A percentile compares a stretch with the other conserved stretches of the same genome.
Evolutionary conservation across 92 coral and sea anemone species (phyloP).

Genomic region (Ricordea florida): DNA sequence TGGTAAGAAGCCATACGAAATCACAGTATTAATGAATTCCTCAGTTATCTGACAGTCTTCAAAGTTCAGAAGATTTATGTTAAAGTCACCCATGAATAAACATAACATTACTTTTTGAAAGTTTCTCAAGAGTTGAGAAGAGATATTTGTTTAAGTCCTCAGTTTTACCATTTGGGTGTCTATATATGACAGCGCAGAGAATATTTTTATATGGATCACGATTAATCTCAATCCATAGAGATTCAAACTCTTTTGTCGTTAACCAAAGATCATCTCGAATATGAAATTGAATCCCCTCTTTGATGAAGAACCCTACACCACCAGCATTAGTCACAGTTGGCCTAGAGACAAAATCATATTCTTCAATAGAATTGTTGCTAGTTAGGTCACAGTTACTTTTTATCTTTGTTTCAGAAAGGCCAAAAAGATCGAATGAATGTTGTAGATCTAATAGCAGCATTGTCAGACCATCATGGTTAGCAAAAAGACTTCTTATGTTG

Average conservation of each 20-base stretch:
- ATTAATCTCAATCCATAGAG: constrained; percentile 10
- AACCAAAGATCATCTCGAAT: constrained; percentile 3
- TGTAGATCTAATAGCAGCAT: constrained; percentile 17
- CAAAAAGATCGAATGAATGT: constrained; percentile 26
- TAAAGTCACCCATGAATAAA: no score
- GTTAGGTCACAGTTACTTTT: not conserved
- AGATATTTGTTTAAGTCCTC: no score
- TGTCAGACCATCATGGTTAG: constrained; percentile 22
- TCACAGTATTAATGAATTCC: no score
- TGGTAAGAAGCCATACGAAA: no score
- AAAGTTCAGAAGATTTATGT: no score
- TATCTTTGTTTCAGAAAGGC: constrained; percentile 37
- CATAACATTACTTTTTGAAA: no score
- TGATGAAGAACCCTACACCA: constrained; percentile 14
- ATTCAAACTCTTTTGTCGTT: not conserved
- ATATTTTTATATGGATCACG: constrained; percentile 1
- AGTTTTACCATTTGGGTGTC: no score
- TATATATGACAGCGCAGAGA: no score
- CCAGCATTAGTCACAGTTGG: constrained; percentile 25
- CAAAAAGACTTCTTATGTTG: constrained; percentile 34
- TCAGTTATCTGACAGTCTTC: no score
- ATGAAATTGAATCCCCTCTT: constrained; percentile 5
- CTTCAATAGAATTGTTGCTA: constrained; percentile 13
- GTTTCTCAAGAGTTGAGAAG: no score
- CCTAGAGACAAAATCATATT: constrained; percentile 21